phyloP scores from a whole-genome alignment of 2,113 vertebrate species.

The Physeter macrocephalus region DNA sequence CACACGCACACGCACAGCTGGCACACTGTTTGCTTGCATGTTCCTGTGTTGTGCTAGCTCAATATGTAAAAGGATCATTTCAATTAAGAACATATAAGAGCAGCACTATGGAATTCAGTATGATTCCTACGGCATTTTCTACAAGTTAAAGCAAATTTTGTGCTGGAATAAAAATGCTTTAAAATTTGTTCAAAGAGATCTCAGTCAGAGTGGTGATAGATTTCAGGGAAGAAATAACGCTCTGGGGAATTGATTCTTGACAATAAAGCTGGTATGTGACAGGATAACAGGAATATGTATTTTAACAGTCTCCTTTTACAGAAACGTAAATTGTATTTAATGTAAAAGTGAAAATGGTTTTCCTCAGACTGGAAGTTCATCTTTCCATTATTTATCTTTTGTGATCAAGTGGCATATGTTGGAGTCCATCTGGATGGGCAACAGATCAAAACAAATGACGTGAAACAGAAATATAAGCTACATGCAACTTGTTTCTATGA shows the following conservation, averaged over 20 bases:
- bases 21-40: conserved; percentile 8
- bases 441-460: conserved; percentile 52
- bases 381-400: conserved; percentile 25
- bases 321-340: conserved; percentile 33
- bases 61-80: conserved; percentile 20
- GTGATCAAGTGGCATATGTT: conserved; percentile 21
- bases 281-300: conserved; percentile 20
- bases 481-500: neutral
- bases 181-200: neutral
- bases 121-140: conserved; percentile 12
- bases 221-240: neutral
- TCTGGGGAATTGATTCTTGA: neutral
- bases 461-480: conserved; percentile 26
- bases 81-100: neutral
- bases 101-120: neutral
- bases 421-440: conserved; percentile 41
- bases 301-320: conserved; percentile 24
- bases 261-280: neutral
- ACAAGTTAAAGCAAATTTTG: neutral
- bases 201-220: neutral
- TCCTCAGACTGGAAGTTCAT: neutral
- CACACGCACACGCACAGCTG: neutral
- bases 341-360: conserved; percentile 36
- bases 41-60: neutral
- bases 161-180: neutral